Percentiles rank a stretch among this genome's conserved stretches.
These are phyloP conservation scores for Macquaria ambigua DNA, from an alignment of 2,113 vertebrate genomes.

Conservation along the genomic window DNA sequence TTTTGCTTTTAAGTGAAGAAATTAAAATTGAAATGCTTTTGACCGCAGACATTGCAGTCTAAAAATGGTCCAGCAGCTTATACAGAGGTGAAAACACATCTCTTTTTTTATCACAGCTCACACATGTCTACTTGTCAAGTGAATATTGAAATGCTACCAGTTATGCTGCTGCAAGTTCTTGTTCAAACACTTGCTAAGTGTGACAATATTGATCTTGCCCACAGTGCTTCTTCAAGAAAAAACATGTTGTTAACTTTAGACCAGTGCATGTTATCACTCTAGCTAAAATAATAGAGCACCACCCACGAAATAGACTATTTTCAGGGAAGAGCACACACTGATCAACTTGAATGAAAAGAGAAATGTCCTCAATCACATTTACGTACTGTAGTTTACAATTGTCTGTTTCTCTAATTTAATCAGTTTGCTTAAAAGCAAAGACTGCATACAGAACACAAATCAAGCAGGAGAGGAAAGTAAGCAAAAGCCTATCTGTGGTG, in stretches of 20 bases:
- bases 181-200: constrained; percentile 11
- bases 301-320: background rate
- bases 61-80: background rate
- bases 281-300: background rate
- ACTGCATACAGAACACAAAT: background rate
- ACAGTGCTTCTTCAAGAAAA: background rate
- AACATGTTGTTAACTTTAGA: constrained; percentile 13
- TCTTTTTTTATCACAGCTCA: background rate
- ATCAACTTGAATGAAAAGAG: background rate
- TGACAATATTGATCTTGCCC: constrained; percentile 19
- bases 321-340: background rate
- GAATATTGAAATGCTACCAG: background rate
- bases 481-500: background rate
- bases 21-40: background rate
- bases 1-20: background rate
- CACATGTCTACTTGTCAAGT: background rate
- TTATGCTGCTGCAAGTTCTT: background rate
- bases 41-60: fast-evolving
- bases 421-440: background rate
- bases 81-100: background rate
- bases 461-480: background rate
- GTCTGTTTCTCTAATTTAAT: background rate
- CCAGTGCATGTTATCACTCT: background rate
- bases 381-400: background rate
- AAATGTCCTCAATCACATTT: background rate